Evolutionary conservation across 2,113 vertebrate species (phyloP), one percentile per base, ranked within the genome.

Genomic region (Uropsilus gracilis): DNA sequence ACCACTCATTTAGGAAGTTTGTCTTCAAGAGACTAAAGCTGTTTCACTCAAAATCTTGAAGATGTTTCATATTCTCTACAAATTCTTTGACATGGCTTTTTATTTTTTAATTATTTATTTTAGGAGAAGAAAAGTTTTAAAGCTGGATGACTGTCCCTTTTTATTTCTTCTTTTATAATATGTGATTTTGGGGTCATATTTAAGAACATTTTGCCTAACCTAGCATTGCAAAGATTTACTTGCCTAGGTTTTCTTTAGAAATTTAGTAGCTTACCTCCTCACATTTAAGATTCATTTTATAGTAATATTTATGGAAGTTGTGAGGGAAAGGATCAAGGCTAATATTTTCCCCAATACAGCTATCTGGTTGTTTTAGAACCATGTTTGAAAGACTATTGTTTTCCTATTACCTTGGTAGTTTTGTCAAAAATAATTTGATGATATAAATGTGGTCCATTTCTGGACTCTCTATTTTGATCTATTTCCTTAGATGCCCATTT

Each of bases 391-490:
- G 63, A 59, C 13, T 76, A 4, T 57, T 71, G 63, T 77, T 44
- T 22, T 71, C 57, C 57, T 78, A 77, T 59, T 82, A 82, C 9
- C 17, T 93, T 59, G 37, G 34, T 30, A 44, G 26, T 14, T 82
- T 92, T 69, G 39, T 93, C 5, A 90, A 83, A 96, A 86, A 72
- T 73, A n/a, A 83, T 78, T 61, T 61, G 30, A 59, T 48, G 18
- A 78, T 61, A 28, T 73, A 91, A 59, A 2, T 64, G 7, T n/a
- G n/a, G n/a, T n/a, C n/a, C n/a, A n/a, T n/a, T n/a, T n/a, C n/a
- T n/a, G n/a, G n/a, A n/a, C n/a, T 59, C 50, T 44, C 48, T 72
- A 13, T 57, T 42, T 39, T 42, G 28, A 61, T 68, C 42, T 46
- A 89, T 89, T 85, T 90, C 78, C 18, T 34, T 63, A 46, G 32